Evolutionary conservation across 2,797 vertebrate genomes (phyloP).

Genomic region (Mormyrus proboscirostris): DNA sequence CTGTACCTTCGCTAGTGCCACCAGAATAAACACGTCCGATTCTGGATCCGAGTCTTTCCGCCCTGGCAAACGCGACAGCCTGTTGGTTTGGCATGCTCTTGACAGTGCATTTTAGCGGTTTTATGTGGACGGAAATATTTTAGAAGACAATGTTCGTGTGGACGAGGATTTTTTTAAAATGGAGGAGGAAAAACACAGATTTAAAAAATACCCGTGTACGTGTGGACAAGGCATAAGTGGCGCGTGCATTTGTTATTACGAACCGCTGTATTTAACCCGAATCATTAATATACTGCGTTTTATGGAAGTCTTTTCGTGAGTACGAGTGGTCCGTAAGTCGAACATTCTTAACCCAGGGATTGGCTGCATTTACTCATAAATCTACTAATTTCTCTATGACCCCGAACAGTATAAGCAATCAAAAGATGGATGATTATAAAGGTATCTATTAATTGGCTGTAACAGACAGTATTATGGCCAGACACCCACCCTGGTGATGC

Average conservation of each 20-base stretch:
- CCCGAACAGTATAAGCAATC: neutral
- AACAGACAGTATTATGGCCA: neutral
- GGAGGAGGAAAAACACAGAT: no score
- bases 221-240: no score
- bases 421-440: neutral
- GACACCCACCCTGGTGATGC: conserved; percentile 72
- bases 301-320: neutral
- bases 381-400: neutral
- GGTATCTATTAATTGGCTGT: neutral
- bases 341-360: neutral
- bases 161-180: no score
- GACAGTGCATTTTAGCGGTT: no score
- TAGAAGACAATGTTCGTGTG: no score
- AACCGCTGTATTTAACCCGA: neutral
- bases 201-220: no score
- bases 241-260: neutral
- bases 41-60: no score
- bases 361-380: neutral
- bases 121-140: no score
- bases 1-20: no score
- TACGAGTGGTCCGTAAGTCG: neutral
- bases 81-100: no score
- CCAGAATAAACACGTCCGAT: no score
- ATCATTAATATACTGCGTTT: neutral
- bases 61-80: no score